Evolutionary conservation across 2,888 invertebrate species (phyloP), one percentile per base, ranked within the genome.

Genomic region (Orthosia cruda): DNA sequence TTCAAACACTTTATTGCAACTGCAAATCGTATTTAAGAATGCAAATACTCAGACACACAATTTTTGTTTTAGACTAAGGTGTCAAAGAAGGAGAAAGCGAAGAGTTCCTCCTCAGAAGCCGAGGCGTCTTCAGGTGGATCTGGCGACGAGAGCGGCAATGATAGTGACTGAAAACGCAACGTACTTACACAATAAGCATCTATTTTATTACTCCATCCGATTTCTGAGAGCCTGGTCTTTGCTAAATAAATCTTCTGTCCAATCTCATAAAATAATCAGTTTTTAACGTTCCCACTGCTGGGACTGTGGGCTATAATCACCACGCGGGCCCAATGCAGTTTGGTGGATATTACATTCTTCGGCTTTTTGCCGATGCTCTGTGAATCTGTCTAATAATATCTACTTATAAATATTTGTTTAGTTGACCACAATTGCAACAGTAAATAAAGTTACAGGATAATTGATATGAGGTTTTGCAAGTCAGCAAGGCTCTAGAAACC

Each of bases 91-190:
- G 89, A 93, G 7, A 91, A 92, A 66, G 87, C 93, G 3, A 95
- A 95, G 90, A 92, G 89, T 80, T 95, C 96, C 0, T 95, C 96
- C 2, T 95, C 95, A 2, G 97, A 94, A 87, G 96, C 92, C 61
- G 94, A 91, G 68, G 95, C 93, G 13, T 94, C 93, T 0, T 95
- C 95, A 3, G 96, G 85, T 16, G 84, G 91, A 0, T 94, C 95
- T 1, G 96, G 90, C 1, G 94, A 93, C 2, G 96, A 91, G 55
- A 95, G 95, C 86, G 95, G 91, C 62, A 94, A 88, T 23, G 90
- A 87, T 9, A 95, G 95, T 86, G 95, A 94, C 86, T 95, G 91
- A 87, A 69, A 52, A n/a, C 11, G 57, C 55, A 13, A 59, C 32
- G 40, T 66, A 66, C 59, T 26, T 69, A 69, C 3, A 58, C 20